Percentiles rank a stretch among this genome's conserved stretches.
Conservation (phyloP, 2,113 vertebrate species). For the Cavia porcellus region DNA sequence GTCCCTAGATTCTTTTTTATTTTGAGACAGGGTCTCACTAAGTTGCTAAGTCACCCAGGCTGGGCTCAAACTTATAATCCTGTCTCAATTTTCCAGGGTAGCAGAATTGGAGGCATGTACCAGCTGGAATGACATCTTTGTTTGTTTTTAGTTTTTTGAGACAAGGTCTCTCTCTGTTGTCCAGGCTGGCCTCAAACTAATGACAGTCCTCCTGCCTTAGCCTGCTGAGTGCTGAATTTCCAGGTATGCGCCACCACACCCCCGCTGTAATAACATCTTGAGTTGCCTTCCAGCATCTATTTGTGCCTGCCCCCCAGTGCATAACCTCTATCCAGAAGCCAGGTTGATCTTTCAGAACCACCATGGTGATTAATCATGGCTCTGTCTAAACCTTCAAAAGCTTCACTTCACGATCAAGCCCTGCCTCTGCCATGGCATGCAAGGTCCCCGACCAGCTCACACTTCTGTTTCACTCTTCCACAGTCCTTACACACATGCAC, state of each 20-base stretch:
- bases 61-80: background rate
- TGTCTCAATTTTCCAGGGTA: background rate
- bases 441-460: background rate
- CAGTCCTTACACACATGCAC: no score
- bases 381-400: constrained; percentile 11
- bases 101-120: background rate
- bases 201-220: background rate
- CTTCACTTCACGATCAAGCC: background rate
- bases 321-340: background rate
- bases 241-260: background rate
- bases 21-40: background rate
- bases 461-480: background rate
- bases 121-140: background rate
- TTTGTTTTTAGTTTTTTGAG: background rate
- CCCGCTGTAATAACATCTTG: background rate
- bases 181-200: background rate
- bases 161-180: background rate
- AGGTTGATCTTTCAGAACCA: constrained; percentile 40
- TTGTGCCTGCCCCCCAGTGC: background rate
- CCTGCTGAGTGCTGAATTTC: background rate
- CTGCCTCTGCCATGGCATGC: background rate
- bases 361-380: background rate
- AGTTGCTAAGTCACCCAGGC: background rate
- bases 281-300: constrained; percentile 38
- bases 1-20: background rate